Base-by-base conservation (phyloP, 2,113 vertebrate species). In the Campylomormyrus numenius region DNA sequence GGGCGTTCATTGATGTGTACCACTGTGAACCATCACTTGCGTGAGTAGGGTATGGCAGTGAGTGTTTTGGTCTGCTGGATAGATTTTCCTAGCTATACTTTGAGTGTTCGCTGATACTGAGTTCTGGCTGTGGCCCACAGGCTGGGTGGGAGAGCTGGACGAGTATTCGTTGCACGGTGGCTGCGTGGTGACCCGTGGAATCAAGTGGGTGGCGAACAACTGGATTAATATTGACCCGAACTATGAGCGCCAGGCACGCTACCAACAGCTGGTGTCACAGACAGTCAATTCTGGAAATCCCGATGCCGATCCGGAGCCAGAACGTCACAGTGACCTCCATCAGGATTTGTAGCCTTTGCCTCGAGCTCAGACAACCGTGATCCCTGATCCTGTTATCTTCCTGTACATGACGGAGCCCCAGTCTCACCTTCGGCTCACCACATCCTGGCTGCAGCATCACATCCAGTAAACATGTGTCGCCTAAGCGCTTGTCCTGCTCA, bases 171-270 rank as follows among this genome's bases (percentile, higher is more conserved):
- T 99, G 90, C 98, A 98, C 0, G 98, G 98, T 0, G 97, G 98
- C 91, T 99, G 98, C 92, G 94, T 97, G 87, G 97, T 99, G 91
- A 97, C 95, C 1, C 96, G 93, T 0, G 98, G 98, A 50, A 96
- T 97, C n/a, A 99, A 98, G 92, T 99, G 98, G 98, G 96, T 98
- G 0, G 98, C 98, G 92, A 97, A 97, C 94, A 98, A 97, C 93
- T 99, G 98, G 98, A 97, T 99, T 92, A 99, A 99, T 1, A 97
- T 99, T 74, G 98, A 99, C 91, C 98, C 98, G 39, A 97, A 98
- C 92, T 94, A 95, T 77, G 93, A 94, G 58, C 96, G 97, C 46
- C 98, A 99, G 95, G 96, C 95, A 70, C 96, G 94, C 86, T 99
- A 97, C 95, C 98, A 98, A 95, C 97, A 96, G 92, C 96, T 98